A percentile compares a stretch with the other conserved stretches of the same genome.
Conservation (phyloP, 2,888 invertebrate genomes). For the Chloroclysta siterata region DNA sequence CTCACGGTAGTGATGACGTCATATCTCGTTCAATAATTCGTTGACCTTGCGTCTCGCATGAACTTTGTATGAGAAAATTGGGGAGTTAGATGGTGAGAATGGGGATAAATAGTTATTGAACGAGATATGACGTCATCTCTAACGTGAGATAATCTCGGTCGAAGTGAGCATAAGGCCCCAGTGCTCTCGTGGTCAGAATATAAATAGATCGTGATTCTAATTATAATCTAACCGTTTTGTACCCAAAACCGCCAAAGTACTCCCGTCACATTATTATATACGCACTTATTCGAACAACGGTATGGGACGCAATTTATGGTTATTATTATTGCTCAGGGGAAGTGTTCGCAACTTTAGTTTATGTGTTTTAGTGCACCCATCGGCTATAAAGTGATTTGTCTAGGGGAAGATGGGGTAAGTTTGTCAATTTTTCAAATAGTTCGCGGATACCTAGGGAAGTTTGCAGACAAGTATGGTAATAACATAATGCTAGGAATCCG, state of each 20-base stretch:
- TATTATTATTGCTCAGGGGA: slow-evolving; percentile 74
- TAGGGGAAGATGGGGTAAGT: slow-evolving; percentile 45
- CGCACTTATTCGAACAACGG: slow-evolving; percentile 31
- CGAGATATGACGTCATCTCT: no score
- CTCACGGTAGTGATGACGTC: no score
- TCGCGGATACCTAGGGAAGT: slow-evolving; percentile 17
- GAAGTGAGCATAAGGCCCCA: no score
- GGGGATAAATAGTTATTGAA: no score
- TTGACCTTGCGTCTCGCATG: no score
- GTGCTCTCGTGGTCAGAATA: no score
- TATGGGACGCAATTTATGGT: slow-evolving; percentile 66
- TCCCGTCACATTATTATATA: slow-evolving; percentile 37
- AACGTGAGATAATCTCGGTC: no score
- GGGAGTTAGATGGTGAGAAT: no score
- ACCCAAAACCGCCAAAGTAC: slow-evolving; percentile 18
- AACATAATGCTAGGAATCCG: neutral
- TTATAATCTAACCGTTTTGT: slow-evolving; percentile 6
- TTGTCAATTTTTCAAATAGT: slow-evolving; percentile 39
- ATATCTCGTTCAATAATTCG: no score
- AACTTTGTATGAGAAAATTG: no score
- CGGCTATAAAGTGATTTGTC: slow-evolving; percentile 74
- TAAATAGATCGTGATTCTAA: neutral
- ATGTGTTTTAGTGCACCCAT: slow-evolving; percentile 67
- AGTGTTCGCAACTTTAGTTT: slow-evolving; percentile 60
- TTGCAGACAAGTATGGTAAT: slow-evolving; percentile 12